Evolutionary conservation across 2,797 vertebrate species (phyloP), one percentile per base, ranked within the genome.

Genomic region (Liparis tanakae): DNA sequence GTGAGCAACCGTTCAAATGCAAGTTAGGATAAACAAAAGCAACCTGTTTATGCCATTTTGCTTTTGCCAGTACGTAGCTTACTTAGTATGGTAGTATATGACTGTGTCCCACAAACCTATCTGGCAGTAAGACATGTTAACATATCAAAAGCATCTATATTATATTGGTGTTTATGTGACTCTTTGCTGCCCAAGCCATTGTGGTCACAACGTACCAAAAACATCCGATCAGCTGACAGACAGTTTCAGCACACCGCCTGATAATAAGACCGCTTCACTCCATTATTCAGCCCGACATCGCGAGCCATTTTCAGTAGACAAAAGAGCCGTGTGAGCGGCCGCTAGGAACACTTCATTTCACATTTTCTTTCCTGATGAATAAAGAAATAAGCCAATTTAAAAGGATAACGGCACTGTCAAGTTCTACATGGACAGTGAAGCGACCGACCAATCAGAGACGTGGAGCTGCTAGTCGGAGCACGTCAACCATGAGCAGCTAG

Each of bases 151-250:
- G 44, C 56, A 17, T 56, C 39, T 30, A 6, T 20, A 46, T 59
- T 14, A 37, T 17, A 39, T 7, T 17, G 6, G n/a, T 39, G 51
- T 56, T 2, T 4, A 59, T 65, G 46, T 18, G 30, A 17, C 4
- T 44, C 37, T 65, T 41, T 10, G 66, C 66, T 56, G 43, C 57
- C 53, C 20, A 59, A 43, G 51, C 17, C 55, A 60, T 69, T 66
- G 33, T 8, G 10, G 57, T 34, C 50, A 34, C n/a, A 34, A 58
- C 43, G 33, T 20, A 37, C 34, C 53, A 64, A 70, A 64, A 57
- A 48, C 58, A 17, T 14, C 36, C 41, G 50, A 55, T 62, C 57
- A 61, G 64, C 41, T 55, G 46, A 44, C 56, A 7, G 14, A 17
- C 22, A 18, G 22, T 62, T 73, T 34, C 68, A 53, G 34, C 60